A percentile compares a stretch with the other conserved stretches of the same genome.
Conservation (phyloP, 2,113 vertebrate species). For the Phaethornis superciliosus region DNA sequence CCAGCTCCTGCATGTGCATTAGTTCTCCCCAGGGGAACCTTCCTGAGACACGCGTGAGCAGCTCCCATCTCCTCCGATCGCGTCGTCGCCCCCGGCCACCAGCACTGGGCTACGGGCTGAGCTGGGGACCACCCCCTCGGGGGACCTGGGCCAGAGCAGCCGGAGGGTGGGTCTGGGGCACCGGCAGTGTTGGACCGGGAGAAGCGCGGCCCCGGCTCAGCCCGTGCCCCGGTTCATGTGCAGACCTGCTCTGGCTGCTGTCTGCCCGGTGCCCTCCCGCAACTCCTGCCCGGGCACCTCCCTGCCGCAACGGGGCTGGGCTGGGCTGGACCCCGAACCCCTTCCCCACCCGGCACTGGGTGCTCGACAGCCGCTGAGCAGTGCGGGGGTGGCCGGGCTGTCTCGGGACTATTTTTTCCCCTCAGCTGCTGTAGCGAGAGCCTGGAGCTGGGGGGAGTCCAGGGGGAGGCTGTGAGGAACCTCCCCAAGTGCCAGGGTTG, state of each 20-base stretch:
- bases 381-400: neutral
- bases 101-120: fast-evolving
- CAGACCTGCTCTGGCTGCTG: neutral
- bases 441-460: neutral
- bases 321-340: neutral
- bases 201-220: neutral
- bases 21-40: neutral
- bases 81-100: fast-evolving
- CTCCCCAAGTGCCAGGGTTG: fast-evolving
- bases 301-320: fast-evolving
- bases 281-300: neutral
- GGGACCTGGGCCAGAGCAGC: neutral
- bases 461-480: neutral
- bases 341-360: neutral
- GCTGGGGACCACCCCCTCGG: fast-evolving
- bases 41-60: neutral
- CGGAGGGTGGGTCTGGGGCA: fast-evolving
- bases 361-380: neutral
- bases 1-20: neutral
- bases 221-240: fast-evolving
- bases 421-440: neutral
- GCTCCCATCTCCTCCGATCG: neutral
- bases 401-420: neutral
- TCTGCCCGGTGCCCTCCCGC: neutral
- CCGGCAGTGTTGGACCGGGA: fast-evolving